Percentiles rank a stretch among this genome's conserved stretches.
Evolutionary conservation across 2,888 invertebrate species (phyloP).

Genomic region (Drosophila borealis): DNA sequence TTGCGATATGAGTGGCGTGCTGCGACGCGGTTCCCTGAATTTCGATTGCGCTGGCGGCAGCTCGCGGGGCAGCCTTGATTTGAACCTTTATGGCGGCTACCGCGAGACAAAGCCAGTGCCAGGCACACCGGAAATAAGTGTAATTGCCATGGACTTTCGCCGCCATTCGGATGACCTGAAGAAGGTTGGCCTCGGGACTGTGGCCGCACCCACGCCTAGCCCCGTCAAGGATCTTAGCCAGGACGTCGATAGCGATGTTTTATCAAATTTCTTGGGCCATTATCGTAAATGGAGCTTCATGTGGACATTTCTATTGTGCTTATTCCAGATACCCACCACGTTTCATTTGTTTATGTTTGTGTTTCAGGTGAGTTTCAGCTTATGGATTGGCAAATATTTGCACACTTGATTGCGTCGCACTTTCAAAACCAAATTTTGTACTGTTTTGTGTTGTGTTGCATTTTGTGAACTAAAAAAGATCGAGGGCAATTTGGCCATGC

Average conservation of each 20-base stretch:
- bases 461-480: slow-evolving; percentile 29
- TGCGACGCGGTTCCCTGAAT: slow-evolving; percentile 82
- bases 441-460: slow-evolving; percentile 4
- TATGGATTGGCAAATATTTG: slow-evolving; percentile 64
- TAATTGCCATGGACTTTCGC: slow-evolving; percentile 82
- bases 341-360: slow-evolving; percentile 88
- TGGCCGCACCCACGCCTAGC: background rate
- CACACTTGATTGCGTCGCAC: slow-evolving; percentile 62
- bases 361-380: slow-evolving; percentile 85
- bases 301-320: slow-evolving; percentile 87
- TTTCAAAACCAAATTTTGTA: slow-evolving; percentile 33
- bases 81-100: slow-evolving; percentile 79
- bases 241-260: slow-evolving; percentile 85
- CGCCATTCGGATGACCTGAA: slow-evolving; percentile 82
- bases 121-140: slow-evolving; percentile 83
- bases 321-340: slow-evolving; percentile 88
- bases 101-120: slow-evolving; percentile 73
- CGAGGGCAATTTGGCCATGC: slow-evolving; percentile 26
- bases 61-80: slow-evolving; percentile 74
- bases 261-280: slow-evolving; percentile 87
- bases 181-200: slow-evolving; percentile 60
- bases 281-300: slow-evolving; percentile 87
- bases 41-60: slow-evolving; percentile 74
- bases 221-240: slow-evolving; percentile 69
- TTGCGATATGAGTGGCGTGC: slow-evolving; percentile 81